Base-by-base conservation (phyloP, 2,888 invertebrate genomes). In the Idaea biselata region DNA sequence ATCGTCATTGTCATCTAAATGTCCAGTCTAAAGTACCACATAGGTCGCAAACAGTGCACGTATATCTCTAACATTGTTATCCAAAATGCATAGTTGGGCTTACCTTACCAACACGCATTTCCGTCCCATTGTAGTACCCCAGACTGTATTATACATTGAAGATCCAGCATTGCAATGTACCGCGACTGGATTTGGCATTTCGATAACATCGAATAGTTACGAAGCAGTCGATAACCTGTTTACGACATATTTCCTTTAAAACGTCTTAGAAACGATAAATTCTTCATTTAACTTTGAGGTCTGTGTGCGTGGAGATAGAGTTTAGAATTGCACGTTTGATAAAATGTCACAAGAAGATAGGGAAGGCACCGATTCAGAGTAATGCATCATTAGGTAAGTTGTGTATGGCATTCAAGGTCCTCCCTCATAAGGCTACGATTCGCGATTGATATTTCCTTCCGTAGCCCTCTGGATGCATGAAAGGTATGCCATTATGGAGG, bases 321-420 rank as follows among this genome's bases (percentile, higher is more conserved):
- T 76, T 67, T 63, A 18, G 58, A 61, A 32, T 63, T 75, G 5
- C 31, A 0, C 25, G 71, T 58, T 59, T 62, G 61, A 71, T 63
- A 70, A 68, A 66, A 70, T 69, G 64, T 70, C 59, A 59, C 68
- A 68, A 70, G 73, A 72, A 74, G 77, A 77, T 76, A 76, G 73
- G 75, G 73, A 77, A 73, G 44, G 69, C 70, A 73, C 74, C 79
- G 80, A 80, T 80, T 81, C 81, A 74, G 73, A 79, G 81, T 81
- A 77, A 81, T 81, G 80, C 78, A 81, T 81, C 81, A 81, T 81
- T 81, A 81, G 81, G 76, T 72, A 79, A 80, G 77, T 81, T 77
- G 82, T 80, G 78, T 78, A 81, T 84, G 84, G 81, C 83, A 84
- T 84, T 83, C 84, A 83, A 81, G 81, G 81, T 82, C 81, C 77